Conservation (phyloP, 92 coral and sea anemone genomes). For the Montipora capitata region DNA sequence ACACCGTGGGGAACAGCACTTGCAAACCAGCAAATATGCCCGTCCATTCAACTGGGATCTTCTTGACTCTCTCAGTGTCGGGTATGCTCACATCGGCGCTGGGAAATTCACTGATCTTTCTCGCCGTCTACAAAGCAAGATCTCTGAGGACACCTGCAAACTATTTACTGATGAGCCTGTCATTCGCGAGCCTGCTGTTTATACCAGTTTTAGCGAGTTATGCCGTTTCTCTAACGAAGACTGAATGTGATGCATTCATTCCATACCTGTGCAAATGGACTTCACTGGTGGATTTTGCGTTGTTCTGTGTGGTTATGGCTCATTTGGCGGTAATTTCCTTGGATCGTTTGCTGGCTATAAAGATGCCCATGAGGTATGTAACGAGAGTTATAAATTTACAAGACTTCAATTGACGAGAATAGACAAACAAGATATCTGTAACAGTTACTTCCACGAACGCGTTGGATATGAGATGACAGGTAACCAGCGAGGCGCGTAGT, state of each 20-base stretch:
- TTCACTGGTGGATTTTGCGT: constrained; percentile 14
- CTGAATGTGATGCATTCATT: not conserved
- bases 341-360: constrained; percentile 49
- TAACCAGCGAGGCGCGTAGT: too few relatives aligned
- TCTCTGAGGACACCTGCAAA: constrained; percentile 34
- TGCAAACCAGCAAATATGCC: not conserved
- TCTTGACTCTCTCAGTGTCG: constrained; percentile 21
- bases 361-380: constrained; percentile 45
- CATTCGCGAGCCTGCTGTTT: constrained; percentile 37
- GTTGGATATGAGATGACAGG: too few relatives aligned
- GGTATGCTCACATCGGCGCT: constrained; percentile 7
- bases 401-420: too few relatives aligned
- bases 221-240: constrained; percentile 24
- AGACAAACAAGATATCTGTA: too few relatives aligned
- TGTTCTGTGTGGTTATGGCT: constrained; percentile 39
- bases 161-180: constrained; percentile 44
- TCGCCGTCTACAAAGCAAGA: constrained; percentile 38
- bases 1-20: not conserved
- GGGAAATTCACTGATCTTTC: constrained; percentile 43
- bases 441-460: too few relatives aligned
- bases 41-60: constrained; percentile 10
- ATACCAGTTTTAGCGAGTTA: constrained; percentile 16
- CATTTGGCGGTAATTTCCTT: constrained; percentile 25
- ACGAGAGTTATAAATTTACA: too few relatives aligned
- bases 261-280: not conserved